Evolutionary conservation across 2,888 invertebrate species (phyloP), one percentile per base, ranked within the genome.

Genomic region (Caenorhabditis drosophilae): DNA sequence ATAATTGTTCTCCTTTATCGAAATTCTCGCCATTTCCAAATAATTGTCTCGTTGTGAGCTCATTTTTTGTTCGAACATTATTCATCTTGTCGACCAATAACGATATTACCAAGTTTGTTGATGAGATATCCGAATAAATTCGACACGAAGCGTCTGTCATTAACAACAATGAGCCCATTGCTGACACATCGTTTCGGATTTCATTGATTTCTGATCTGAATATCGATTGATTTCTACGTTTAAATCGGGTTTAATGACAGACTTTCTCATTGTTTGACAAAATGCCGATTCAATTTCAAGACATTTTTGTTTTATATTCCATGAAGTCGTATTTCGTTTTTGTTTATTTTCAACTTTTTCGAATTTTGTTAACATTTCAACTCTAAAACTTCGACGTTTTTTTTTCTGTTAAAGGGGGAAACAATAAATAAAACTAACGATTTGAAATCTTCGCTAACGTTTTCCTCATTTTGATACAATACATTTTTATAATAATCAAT

Each of bases 351-450:
- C 48, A 12, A 56, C 22, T 31, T 66, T 66, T 22, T 59, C 59
- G 41, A 66, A 66, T n/a, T 59, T 59, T 15, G 66, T 60, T 44
- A 66, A 57, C 52, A 66, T 36, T 27, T 66, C 59, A 16, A 67
- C 46, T 22, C 62, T 63, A 41, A 62, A 31, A 31, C 12, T 31
- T 31, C 31, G 31, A 51, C 38, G 16, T 18, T 41, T 11, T 16
- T 20, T n/a, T 20, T 20, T 23, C 4, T 31, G n/a, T n/a, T n/a
- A n/a, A n/a, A n/a, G n/a, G n/a, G n/a, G n/a, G n/a, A n/a, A n/a
- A n/a, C n/a, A n/a, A n/a, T 31, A 35, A 25, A 1, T 7, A n/a
- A n/a, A 3, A 18, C 60, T 45, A n/a, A 54, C 52, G 59, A 56
- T 56, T 49, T 42, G n/a, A 60, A 66, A 35, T 66, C 59, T 47